phyloP scores from a whole-genome alignment of 2,113 vertebrate species.

The Recurvirostra avosetta region DNA sequence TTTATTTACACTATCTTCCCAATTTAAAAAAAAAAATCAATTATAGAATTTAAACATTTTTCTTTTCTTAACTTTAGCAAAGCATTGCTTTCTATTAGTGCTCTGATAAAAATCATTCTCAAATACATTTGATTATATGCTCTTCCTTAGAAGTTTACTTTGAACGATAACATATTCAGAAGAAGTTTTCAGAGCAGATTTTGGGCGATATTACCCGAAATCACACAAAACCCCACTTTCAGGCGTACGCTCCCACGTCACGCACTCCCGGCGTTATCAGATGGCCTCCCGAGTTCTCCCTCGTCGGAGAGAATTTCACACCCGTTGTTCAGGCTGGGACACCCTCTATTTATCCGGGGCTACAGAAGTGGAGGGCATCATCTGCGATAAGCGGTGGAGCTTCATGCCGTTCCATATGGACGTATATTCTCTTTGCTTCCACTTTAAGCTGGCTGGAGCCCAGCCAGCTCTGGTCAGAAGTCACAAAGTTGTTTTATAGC shows the following conservation, averaged over 20 bases:
- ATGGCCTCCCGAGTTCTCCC: constrained; percentile 4
- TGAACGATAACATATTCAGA: not conserved
- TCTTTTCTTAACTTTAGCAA: not conserved
- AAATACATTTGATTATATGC: too few relatives aligned
- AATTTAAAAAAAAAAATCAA: not conserved
- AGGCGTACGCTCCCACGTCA: not conserved
- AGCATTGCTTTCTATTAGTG: accelerated
- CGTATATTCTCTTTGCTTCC: not conserved
- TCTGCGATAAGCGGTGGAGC: constrained; percentile 14
- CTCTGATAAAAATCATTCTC: not conserved
- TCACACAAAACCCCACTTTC: not conserved
- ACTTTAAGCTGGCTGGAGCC: constrained; percentile 40
- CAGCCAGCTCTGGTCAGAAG: constrained; percentile 63
- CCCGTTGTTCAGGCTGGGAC: not conserved
- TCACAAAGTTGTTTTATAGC: constrained; percentile 56
- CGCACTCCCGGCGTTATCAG: not conserved
- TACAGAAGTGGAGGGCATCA: constrained; percentile 44
- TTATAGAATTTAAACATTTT: not conserved
- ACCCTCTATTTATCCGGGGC: not conserved
- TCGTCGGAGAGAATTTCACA: constrained; percentile 20
- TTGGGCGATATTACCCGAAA: not conserved
- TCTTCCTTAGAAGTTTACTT: not conserved
- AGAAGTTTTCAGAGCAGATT: not conserved
- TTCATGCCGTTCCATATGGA: constrained; percentile 53
- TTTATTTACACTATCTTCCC: not conserved